phyloP scores from a whole-genome alignment of 1,140 invertebrate species.

The Tribolium castaneum region DNA sequence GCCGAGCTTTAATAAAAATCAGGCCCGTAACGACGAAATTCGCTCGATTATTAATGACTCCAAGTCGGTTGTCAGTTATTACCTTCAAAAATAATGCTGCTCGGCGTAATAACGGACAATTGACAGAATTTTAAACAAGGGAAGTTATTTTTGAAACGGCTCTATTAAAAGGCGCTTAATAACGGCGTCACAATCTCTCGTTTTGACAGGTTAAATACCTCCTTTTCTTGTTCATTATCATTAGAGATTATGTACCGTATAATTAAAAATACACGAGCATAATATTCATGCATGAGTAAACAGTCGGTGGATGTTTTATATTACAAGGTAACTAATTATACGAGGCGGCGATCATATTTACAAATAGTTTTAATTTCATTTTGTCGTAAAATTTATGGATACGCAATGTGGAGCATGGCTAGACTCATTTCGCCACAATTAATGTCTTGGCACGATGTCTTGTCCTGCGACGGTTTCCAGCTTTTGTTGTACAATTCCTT shows the following conservation, averaged over 20 bases:
- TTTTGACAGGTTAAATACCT: conserved; percentile 24
- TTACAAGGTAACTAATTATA: conserved; percentile 11
- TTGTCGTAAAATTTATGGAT: background rate
- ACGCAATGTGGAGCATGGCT: background rate
- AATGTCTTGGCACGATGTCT: background rate
- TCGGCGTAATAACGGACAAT: too few relatives aligned
- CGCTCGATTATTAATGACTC: conserved; percentile 13
- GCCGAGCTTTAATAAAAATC: conserved; percentile 40
- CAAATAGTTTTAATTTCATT: background rate
- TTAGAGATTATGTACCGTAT: conserved; percentile 24
- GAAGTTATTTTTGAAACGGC: background rate
- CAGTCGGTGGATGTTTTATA: conserved; percentile 2
- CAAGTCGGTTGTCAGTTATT: background rate
- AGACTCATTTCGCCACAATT: background rate
- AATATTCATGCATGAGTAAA: conserved; percentile 25
- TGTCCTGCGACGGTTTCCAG: background rate
- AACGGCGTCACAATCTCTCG: conserved; percentile 10
- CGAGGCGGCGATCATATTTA: background rate
- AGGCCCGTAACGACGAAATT: conserved; percentile 33
- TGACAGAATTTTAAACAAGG: background rate
- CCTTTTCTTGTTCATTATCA: conserved; percentile 27
- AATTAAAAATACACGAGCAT: conserved; percentile 20
- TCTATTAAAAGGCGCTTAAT: conserved; percentile 9
- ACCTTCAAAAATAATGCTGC: background rate
- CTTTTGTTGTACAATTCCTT: background rate